phyloP scores from a whole-genome alignment of 2,113 vertebrate genomes.

The Pelodiscus sinensis region DNA sequence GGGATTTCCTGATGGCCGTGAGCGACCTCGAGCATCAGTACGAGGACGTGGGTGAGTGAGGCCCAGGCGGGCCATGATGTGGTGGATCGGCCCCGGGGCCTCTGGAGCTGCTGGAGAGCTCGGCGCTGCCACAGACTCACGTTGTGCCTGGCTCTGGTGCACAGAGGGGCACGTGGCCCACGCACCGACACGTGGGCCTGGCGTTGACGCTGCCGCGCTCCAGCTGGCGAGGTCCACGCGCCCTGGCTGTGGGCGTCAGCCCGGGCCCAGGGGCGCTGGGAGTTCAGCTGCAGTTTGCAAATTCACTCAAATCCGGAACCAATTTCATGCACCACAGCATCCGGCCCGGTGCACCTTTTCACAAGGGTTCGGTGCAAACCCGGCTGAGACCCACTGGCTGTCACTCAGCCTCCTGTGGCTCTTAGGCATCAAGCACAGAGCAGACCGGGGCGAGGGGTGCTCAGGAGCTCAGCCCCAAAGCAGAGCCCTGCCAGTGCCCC shows the following conservation, averaged over 20 bases:
- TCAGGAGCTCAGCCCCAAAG: not conserved
- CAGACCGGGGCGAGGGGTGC: not conserved
- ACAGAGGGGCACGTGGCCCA: not conserved
- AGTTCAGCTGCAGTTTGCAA: not conserved
- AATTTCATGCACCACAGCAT: not conserved
- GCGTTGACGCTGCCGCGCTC: no score
- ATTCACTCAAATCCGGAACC: not conserved
- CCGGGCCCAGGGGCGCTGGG: no score
- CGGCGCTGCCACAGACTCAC: not conserved
- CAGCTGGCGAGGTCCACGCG: not conserved
- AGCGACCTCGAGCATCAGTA: constrained; percentile 10
- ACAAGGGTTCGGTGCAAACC: not conserved
- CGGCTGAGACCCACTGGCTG: not conserved
- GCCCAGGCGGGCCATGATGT: not conserved
- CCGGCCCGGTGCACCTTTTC: not conserved
- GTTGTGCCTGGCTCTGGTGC: accelerated
- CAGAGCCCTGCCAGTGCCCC: not conserved
- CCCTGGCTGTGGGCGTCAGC: not conserved
- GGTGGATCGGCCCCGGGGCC: not conserved
- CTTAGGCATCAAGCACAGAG: not conserved
- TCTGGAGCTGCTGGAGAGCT: not conserved
- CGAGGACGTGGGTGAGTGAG: constrained; percentile 48
- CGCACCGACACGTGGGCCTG: accelerated
- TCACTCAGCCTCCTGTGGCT: not conserved
- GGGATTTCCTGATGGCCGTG: constrained; percentile 41